Evolutionary conservation across 2,113 vertebrate genomes (phyloP).

Genomic region (Percina caprodes): DNA sequence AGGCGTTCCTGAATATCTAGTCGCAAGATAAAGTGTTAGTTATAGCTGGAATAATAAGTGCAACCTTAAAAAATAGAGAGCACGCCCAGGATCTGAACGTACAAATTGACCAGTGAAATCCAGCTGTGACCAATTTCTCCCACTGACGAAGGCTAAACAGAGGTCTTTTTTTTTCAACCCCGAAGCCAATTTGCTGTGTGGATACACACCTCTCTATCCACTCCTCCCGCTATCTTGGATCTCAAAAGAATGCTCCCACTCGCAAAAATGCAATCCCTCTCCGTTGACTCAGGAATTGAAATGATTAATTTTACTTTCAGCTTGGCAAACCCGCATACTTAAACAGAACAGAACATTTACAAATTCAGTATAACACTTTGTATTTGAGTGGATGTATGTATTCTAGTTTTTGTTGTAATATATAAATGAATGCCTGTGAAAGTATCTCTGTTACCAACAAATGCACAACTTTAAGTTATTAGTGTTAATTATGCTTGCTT

Average conservation of each 20-base stretch:
- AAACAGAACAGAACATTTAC: slow-evolving; percentile 40
- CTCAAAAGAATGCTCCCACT: slow-evolving; percentile 54
- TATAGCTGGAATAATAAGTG: slow-evolving; percentile 44
- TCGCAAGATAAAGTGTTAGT: slow-evolving; percentile 5
- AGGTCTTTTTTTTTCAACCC: slow-evolving; percentile 63
- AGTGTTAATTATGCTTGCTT: neutral
- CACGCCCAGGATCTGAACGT: slow-evolving; percentile 44
- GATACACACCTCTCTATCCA: slow-evolving; percentile 58
- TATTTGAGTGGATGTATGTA: neutral
- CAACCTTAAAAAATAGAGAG: slow-evolving; percentile 51
- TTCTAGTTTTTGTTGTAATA: neutral
- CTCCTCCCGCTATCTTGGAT: slow-evolving; percentile 46
- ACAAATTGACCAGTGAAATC: slow-evolving; percentile 59
- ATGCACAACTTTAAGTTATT: neutral
- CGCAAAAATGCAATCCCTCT: slow-evolving; percentile 54
- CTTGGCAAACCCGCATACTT: slow-evolving; percentile 57
- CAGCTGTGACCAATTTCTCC: slow-evolving; percentile 71
- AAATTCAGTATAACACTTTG: slow-evolving; percentile 12
- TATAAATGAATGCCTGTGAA: neutral
- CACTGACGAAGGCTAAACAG: slow-evolving; percentile 66
- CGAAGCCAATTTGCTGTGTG: slow-evolving; percentile 63
- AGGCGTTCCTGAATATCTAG: slow-evolving; percentile 2
- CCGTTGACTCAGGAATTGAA: slow-evolving; percentile 47
- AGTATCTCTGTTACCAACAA: neutral
- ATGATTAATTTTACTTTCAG: slow-evolving; percentile 56